Evolutionary conservation across 2,113 vertebrate species (phyloP), one percentile per base, ranked within the genome.

Genomic region (Patagioenas fasciata): DNA sequence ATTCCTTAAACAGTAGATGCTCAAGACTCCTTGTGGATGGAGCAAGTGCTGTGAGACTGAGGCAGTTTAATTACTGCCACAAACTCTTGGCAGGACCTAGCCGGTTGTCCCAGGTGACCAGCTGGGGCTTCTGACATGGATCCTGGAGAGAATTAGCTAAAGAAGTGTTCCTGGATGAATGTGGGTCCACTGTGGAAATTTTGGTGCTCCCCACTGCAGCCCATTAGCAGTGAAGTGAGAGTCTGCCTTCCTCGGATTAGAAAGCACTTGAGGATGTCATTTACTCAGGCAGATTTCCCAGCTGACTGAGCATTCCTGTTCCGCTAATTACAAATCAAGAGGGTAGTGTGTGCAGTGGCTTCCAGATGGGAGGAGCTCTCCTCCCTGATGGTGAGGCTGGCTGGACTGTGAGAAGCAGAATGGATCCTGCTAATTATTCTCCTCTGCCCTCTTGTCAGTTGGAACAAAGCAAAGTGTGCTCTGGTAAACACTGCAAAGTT

Each of bases 271-370:
- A 95, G 80, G 88, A 89, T 96, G 91, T 66, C 77, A 82, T 89
- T 96, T 95, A 91, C 80, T 87, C 80, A 84, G 86, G 83, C 82
- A 93, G 80, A 92, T 95, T 93, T 95, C 96, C 91, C 88, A 92
- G 78, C 50, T 92, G 92, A 95, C 93, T 92, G 90, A 96, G 73
- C 85, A 92, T 93, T 88, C 93, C 89, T 90, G 92, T 94, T 95
- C 31, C 38, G 71, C 91, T 96, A 96, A 96, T 92, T 96, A 79
- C 61, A 67, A 96, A 96, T 67, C 61, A 88, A 93, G 90, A 96
- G 80, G 75, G 80, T 84, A 86, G 66, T 18, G 20, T 81, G 73
- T 93, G 83, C 92, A 79, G 77, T 75, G 57, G 88, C 80, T 96
- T 73, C 77, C 80, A 94, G 48, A 62, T 65, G 89, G 78, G 90